A percentile compares a stretch with the other conserved stretches of the same genome.
Conservation (phyloP, 2,797 vertebrate genomes). For the Enteromius radiatus region DNA sequence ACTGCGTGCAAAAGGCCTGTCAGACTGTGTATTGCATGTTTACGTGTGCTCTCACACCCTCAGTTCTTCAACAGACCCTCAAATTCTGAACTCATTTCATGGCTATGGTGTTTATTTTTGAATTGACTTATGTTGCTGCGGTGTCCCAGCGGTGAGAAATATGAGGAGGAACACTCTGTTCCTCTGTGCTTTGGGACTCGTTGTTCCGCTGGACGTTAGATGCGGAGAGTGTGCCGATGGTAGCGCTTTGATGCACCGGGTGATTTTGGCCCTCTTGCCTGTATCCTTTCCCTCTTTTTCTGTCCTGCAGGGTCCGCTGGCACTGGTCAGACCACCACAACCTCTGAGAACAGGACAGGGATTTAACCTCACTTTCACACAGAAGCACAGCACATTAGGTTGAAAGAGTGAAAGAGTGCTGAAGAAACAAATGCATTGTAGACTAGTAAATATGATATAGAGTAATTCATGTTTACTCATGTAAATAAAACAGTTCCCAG, state of each 20-base stretch:
- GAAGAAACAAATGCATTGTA: not conserved
- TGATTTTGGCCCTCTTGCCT: slow-evolving; percentile 61
- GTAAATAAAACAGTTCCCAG: not conserved
- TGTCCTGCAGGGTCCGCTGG: slow-evolving; percentile 50
- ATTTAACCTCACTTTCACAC: not conserved
- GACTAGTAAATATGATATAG: not conserved
- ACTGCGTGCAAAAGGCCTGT: slow-evolving; percentile 60
- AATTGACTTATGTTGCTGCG: slow-evolving; percentile 44
- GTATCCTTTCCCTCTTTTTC: slow-evolving; percentile 59
- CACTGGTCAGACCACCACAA: slow-evolving; percentile 61
- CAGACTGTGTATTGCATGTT: slow-evolving; percentile 61
- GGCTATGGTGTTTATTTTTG: slow-evolving; percentile 64
- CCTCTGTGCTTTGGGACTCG: slow-evolving; percentile 27
- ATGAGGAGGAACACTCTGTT: slow-evolving; percentile 38
- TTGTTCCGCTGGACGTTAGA: not conserved
- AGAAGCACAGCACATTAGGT: not conserved
- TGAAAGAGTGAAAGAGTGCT: not conserved
- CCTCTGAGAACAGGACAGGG: slow-evolving; percentile 13
- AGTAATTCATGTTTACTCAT: too few relatives aligned
- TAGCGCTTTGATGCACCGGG: slow-evolving; percentile 23
- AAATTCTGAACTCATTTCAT: slow-evolving; percentile 65
- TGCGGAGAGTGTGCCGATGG: slow-evolving; percentile 39
- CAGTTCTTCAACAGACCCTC: slow-evolving; percentile 45
- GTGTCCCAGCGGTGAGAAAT: slow-evolving; percentile 45
- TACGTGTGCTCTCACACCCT: slow-evolving; percentile 64